Base-by-base conservation (phyloP, 2,113 vertebrate species). In the Hippocampus barbouri region DNA sequence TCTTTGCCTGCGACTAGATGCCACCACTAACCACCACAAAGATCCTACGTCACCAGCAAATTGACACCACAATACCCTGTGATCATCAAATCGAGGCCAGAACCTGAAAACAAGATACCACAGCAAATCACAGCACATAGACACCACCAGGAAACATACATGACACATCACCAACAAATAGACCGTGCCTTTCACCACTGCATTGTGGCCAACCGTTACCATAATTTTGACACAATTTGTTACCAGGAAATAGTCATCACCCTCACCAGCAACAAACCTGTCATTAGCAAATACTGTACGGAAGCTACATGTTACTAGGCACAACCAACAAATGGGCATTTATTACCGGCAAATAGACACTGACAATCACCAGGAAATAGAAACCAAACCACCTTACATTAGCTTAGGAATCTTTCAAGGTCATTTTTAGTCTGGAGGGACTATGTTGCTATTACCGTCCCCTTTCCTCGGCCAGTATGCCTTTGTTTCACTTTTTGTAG, bases 1-100 rank as follows among this genome's bases (percentile, higher is more conserved):
- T 98, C 87, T 98, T 94, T 76, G 95, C 96, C 78, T 98, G 96
- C 61, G 95, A 98, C 91, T 97, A 96, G 79, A 77, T 38, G 0
- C 57, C 64, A 16, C 11, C 38, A 27, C 10, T 0, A 53, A 30
- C 60, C 49, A 25, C 38, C 63, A 45, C n/a, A 25, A 15, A 65
- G 5, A 45, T 11, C 21, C 9, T 1, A 4, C 11, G 2, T 16
- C 4, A 16, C 11, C 64, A 25, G 43, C 7, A 66, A 66, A 27
- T n/a, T 20, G 34, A 34, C 27, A 38, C 27, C 16, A 18, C 15
- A 34, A 63, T 40, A 20, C 2, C 27, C 3, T 23, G 40, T 47
- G 41, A 47, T 11, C 18, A 63, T 25, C 23, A 66, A 25, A 47
- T 18, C 8, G 5, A 64, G 40, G 38, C 38, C 34, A 10, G 34